These are phyloP conservation scores for Campylomormyrus tamandua DNA, from an alignment of 2,113 vertebrate genomes.

Conservation along the genomic window DNA sequence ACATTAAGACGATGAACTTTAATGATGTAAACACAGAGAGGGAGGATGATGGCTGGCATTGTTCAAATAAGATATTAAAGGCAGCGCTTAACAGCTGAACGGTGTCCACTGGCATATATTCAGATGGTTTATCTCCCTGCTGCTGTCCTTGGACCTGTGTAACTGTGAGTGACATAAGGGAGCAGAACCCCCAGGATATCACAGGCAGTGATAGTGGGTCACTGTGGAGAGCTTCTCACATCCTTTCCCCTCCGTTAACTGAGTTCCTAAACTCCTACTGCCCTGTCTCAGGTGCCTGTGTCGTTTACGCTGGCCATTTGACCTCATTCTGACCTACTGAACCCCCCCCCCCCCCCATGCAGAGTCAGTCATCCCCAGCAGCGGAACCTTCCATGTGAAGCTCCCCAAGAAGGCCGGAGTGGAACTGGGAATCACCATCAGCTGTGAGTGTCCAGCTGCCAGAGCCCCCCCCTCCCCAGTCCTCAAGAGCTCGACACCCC, in stretches of 20 bases:
- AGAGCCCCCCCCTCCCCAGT: background rate
- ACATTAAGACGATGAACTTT: background rate
- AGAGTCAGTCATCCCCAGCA: slow-evolving; percentile 97
- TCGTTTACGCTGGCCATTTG: background rate
- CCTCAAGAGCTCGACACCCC: background rate
- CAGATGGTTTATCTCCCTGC: background rate
- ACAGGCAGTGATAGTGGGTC: background rate
- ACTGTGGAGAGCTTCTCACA: background rate
- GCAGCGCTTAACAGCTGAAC: background rate
- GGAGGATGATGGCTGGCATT: background rate
- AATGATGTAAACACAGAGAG: background rate
- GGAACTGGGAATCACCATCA: slow-evolving; percentile 97
- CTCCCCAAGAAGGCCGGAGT: slow-evolving; percentile 94
- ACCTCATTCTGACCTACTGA: background rate
- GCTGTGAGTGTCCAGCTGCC: slow-evolving; percentile 68
- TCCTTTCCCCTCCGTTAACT: background rate
- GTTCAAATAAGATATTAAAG: background rate
- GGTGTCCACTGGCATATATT: background rate
- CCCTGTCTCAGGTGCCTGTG: background rate
- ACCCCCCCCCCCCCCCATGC: slow-evolving; percentile 16
- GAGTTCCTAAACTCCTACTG: background rate
- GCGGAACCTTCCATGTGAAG: slow-evolving; percentile 96
- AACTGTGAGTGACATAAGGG: background rate
- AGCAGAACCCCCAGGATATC: background rate
- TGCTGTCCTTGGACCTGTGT: background rate